Base-by-base conservation (phyloP, 2,797 vertebrate genomes). In the Phoebastria nigripes region DNA sequence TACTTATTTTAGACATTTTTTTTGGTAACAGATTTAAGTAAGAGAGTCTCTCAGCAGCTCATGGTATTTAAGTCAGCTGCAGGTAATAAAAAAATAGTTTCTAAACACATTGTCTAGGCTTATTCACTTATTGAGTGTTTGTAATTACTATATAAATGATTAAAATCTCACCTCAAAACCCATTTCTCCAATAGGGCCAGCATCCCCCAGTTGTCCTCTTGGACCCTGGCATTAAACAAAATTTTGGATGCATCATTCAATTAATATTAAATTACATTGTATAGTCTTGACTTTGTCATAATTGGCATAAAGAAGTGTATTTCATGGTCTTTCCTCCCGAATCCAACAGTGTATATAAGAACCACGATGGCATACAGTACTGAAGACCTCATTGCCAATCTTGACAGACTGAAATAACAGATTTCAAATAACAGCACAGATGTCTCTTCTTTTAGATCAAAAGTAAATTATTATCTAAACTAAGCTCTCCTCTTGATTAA, bases 121-220 rank as follows among this genome's bases (percentile, higher is more conserved):
- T 67, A 69, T 35, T 76, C 42, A 74, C 10, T 54, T 71, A 24
- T 78, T 61, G 33, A 80, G 21, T 51, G 16, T 41, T 77, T 82
- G 9, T 54, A 67, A 80, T 74, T 74, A 37, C 9, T 66, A 28
- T 6, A 18, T 6, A 73, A 39, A 80, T 51, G 1, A 49, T 91
- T 44, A 82, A 93, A 73, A 83, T 52, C 94, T 95, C 98, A 99
- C 99, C 98, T 99, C 99, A 94, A 93, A 91, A 42, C 99, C 99
- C 83, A 97, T 98, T 96, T 99, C 99, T 98, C 99, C 99, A 94
- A 98, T 93, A 92, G 98, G 97, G 91, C 99, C 99, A 91, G 96
- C 72, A 41, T 99, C 99, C 69, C 99, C 99, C 67, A 98, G 97
- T 46, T 98, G 98, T 96, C 99, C 99, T 98, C 98, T 99, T 79